Evolutionary conservation across 2,113 vertebrate species (phyloP).

Genomic region (Nycticorax nycticorax): DNA sequence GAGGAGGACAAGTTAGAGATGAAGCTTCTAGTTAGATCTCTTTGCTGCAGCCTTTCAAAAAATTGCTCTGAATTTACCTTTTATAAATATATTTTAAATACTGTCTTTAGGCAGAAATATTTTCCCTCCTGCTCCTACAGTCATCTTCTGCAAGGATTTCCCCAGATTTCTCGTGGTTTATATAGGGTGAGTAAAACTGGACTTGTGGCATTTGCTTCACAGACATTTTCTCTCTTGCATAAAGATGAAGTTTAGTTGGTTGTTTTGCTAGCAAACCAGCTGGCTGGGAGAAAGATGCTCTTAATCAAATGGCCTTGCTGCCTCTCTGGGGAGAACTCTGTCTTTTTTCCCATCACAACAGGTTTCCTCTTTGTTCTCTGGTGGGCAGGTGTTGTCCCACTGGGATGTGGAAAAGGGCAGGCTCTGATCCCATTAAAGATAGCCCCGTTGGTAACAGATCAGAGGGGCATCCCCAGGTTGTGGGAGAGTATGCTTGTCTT

Average conservation of each 20-base stretch:
- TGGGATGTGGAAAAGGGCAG: slow-evolving; percentile 57
- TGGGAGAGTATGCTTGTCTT: slow-evolving; percentile 50
- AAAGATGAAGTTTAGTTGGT: not conserved
- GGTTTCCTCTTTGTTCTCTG: slow-evolving; percentile 54
- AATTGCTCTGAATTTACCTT: not conserved
- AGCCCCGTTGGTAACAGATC: slow-evolving; percentile 8
- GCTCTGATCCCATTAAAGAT: slow-evolving; percentile 49
- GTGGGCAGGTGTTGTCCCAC: slow-evolving; percentile 53
- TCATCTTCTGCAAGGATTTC: not conserved
- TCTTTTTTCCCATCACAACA: slow-evolving; percentile 48
- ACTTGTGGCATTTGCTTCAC: not conserved
- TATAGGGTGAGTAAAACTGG: not conserved
- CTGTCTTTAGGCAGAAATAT: not conserved
- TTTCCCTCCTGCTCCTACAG: not conserved
- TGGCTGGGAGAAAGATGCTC: slow-evolving; percentile 32
- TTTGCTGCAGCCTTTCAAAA: not conserved
- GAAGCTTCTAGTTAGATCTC: not conserved
- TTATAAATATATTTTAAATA: not conserved
- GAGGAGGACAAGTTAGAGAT: not conserved
- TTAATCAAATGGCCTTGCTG: not conserved
- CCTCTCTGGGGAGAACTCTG: slow-evolving; percentile 13
- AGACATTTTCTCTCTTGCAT: slow-evolving; percentile 8
- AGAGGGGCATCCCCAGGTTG: slow-evolving; percentile 46
- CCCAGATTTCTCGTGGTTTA: not conserved
- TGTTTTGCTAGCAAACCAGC: slow-evolving; percentile 20